Percentiles rank a stretch among this genome's conserved stretches.
Evolutionary conservation across 2,888 invertebrate species (phyloP).

Genomic region (Proisotoma minuta): DNA sequence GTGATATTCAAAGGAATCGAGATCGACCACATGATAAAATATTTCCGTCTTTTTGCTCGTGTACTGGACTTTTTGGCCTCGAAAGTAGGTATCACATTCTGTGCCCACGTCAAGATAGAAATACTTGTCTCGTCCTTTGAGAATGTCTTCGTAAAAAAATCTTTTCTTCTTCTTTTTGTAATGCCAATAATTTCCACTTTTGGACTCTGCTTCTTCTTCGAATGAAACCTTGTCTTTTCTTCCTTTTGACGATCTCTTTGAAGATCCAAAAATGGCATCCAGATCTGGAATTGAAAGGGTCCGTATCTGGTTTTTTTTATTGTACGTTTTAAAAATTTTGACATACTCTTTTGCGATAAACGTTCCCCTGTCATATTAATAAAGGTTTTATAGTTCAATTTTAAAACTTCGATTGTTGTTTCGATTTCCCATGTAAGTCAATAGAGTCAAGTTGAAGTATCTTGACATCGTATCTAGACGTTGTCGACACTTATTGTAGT

Average conservation of each 20-base stretch:
- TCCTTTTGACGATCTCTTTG: neutral
- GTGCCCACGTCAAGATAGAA: slow-evolving; percentile 39
- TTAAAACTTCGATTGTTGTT: too few species aligned
- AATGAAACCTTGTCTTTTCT: neutral
- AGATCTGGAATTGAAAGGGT: too few species aligned
- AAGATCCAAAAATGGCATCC: too few species aligned
- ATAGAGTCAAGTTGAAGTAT: too few species aligned
- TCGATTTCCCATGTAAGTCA: too few species aligned
- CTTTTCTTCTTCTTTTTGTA: slow-evolving; percentile 11
- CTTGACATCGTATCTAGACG: too few species aligned
- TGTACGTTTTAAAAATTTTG: too few species aligned
- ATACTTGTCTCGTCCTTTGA: slow-evolving; percentile 12
- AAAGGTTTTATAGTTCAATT: too few species aligned
- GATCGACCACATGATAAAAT: slow-evolving; percentile 41
- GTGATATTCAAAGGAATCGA: slow-evolving; percentile 44
- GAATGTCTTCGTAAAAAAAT: slow-evolving; percentile 16
- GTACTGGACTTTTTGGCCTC: slow-evolving; percentile 22
- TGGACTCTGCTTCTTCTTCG: neutral
- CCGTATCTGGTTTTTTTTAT: too few species aligned
- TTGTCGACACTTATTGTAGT: too few species aligned
- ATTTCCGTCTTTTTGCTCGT: slow-evolving; percentile 26
- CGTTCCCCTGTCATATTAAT: too few species aligned
- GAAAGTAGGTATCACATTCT: slow-evolving; percentile 32
- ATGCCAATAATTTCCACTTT: slow-evolving; percentile 14
- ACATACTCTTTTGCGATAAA: too few species aligned